phyloP scores from a whole-genome alignment of 1,140 invertebrate species.

The Trinorchestia longiramus region DNA sequence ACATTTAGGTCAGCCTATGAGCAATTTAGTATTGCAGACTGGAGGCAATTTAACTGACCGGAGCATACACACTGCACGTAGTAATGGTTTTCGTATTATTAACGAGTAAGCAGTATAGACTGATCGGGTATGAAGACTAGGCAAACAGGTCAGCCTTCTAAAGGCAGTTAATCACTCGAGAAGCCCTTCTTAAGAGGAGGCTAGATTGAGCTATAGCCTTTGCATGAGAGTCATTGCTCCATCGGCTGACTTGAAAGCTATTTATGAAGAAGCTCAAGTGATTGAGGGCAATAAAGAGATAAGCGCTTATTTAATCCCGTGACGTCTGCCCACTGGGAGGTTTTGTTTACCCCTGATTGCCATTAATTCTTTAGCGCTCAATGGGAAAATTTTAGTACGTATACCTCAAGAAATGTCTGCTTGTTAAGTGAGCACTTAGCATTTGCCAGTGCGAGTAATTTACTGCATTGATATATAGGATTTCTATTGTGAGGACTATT shows the following conservation, averaged over 20 bases:
- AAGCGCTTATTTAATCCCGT: background rate
- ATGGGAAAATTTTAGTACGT: background rate
- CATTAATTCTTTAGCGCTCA: background rate
- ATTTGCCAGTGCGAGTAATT: too few species aligned
- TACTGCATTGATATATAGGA: too few species aligned
- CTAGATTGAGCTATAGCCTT: background rate
- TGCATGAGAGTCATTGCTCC: background rate
- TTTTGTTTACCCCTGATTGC: background rate
- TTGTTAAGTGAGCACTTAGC: background rate
- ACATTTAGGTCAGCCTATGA: background rate
- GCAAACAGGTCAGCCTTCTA: background rate
- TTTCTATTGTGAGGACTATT: too few species aligned
- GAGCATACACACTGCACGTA: background rate
- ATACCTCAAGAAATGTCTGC: background rate
- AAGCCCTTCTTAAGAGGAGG: background rate
- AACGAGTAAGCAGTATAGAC: background rate
- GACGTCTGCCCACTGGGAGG: background rate
- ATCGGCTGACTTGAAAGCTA: background rate
- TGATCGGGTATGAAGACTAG: background rate
- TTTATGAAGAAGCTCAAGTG: background rate
- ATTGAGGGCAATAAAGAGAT: background rate
- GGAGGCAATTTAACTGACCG: background rate
- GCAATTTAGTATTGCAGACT: background rate
- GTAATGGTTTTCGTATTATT: background rate
- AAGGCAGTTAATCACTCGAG: slow-evolving; percentile 6